phyloP scores from a whole-genome alignment of 2,797 vertebrate genomes.

The Mormyrus hasselquistii region DNA sequence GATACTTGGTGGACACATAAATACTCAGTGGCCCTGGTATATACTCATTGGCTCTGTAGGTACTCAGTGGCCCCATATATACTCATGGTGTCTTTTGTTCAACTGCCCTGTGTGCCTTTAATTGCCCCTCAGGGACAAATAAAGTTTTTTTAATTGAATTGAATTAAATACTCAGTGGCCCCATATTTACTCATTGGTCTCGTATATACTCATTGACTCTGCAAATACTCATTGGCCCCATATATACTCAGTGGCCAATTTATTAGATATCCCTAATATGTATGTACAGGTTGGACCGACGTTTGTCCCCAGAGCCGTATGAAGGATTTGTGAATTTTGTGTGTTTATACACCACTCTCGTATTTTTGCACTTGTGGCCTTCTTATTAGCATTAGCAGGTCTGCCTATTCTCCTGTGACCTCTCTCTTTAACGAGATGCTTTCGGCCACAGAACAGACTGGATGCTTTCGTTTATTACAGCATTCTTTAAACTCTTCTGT shows the following conservation, averaged over 20 bases:
- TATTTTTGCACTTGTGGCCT: background rate
- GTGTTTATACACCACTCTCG: background rate
- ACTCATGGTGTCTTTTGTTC: background rate
- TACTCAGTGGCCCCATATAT: background rate
- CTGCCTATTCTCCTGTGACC: background rate
- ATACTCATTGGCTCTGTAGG: background rate
- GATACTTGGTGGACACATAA: background rate
- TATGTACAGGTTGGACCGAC: background rate
- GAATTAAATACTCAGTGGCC: background rate
- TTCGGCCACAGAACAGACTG: background rate
- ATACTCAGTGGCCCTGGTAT: background rate
- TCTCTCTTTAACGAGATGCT: background rate
- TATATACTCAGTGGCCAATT: background rate
- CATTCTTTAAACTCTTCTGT: background rate
- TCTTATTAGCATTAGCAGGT: background rate
- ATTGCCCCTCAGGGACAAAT: too few species aligned
- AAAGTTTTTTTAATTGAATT: too few species aligned
- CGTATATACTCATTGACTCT: too few species aligned
- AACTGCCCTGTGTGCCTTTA: too few species aligned
- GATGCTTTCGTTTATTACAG: background rate
- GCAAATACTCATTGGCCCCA: too few species aligned
- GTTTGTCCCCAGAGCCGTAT: background rate
- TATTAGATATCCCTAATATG: background rate
- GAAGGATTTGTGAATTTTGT: background rate
- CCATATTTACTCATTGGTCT: too few species aligned